Percentiles rank a stretch among this genome's conserved stretches.
These are phyloP conservation scores for Cheiracanthium punctorium DNA, from an alignment of 2,888 invertebrate genomes.

Conservation along the genomic window DNA sequence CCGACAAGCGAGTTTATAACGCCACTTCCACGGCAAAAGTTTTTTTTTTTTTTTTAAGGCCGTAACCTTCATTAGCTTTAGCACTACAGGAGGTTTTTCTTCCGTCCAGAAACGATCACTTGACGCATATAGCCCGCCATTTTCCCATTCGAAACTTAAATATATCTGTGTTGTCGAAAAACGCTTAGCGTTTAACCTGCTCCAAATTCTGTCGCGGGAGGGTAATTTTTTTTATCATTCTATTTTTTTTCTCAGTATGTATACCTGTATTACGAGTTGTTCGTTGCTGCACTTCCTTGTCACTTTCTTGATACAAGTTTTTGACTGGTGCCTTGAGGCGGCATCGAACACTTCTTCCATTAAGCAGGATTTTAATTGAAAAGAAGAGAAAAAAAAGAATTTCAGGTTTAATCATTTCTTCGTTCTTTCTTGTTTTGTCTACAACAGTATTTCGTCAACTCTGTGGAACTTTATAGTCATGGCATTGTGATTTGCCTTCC, in stretches of 20 bases:
- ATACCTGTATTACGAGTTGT: slow-evolving; percentile 8
- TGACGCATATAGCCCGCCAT: not conserved
- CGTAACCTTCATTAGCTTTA: not conserved
- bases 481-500: too few species aligned
- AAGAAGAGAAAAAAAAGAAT: not conserved
- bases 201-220: slow-evolving; percentile 32
- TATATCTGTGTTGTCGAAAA: not conserved
- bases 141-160: not conserved
- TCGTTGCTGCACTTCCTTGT: slow-evolving; percentile 28
- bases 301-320: slow-evolving; percentile 29
- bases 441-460: not conserved
- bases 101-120: too few species aligned
- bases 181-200: slow-evolving; percentile 33
- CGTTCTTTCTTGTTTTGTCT: not conserved
- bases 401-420: not conserved
- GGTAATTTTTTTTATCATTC: too few species aligned
- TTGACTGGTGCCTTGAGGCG: not conserved
- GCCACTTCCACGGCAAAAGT: too few species aligned
- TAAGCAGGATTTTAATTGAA: slow-evolving; percentile 2
- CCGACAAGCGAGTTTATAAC: not conserved
- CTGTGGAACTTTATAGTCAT: not conserved
- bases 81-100: too few species aligned
- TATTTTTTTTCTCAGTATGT: too few species aligned
- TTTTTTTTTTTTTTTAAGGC: not conserved
- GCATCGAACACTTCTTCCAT: not conserved